These are phyloP conservation scores for Mormyrus hasselquistii DNA, from an alignment of 2,797 vertebrate species.

Conservation along the genomic window DNA sequence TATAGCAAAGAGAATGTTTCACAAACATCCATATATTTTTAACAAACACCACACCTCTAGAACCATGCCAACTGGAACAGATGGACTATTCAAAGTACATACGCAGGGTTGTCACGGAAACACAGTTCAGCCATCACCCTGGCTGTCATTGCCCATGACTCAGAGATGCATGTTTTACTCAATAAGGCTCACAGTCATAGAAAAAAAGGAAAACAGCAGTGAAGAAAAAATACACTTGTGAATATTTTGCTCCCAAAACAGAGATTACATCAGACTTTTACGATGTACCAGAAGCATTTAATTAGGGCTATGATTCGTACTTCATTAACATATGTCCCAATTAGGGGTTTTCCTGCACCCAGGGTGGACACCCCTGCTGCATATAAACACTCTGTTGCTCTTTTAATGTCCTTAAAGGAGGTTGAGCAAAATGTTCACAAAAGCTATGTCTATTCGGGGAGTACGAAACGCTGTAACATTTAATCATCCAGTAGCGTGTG, in stretches of 20 bases:
- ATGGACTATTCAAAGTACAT: background rate
- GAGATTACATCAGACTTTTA: constrained; percentile 4
- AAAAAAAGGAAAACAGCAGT: background rate
- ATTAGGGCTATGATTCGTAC: background rate
- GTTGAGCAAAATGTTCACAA: constrained; percentile 1
- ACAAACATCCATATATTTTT: constrained; percentile 2
- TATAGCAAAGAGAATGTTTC: background rate
- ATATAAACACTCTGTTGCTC: background rate
- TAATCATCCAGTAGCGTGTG: background rate
- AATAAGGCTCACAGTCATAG: background rate
- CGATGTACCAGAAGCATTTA: background rate
- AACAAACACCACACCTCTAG: background rate
- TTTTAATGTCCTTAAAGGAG: background rate
- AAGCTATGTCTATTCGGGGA: background rate
- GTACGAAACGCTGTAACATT: background rate
- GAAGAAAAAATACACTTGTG: background rate
- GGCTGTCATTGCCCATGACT: background rate
- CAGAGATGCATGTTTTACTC: background rate
- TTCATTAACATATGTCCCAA: constrained; percentile 10
- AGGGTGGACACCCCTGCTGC: background rate
- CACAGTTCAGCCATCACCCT: background rate
- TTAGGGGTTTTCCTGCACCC: background rate
- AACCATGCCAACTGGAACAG: background rate
- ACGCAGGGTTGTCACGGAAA: constrained; percentile 13
- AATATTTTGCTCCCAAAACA: constrained; percentile 7